These are phyloP conservation scores for Myotis brandtii DNA, from an alignment of 2,113 vertebrate genomes.

Conservation along the genomic window DNA sequence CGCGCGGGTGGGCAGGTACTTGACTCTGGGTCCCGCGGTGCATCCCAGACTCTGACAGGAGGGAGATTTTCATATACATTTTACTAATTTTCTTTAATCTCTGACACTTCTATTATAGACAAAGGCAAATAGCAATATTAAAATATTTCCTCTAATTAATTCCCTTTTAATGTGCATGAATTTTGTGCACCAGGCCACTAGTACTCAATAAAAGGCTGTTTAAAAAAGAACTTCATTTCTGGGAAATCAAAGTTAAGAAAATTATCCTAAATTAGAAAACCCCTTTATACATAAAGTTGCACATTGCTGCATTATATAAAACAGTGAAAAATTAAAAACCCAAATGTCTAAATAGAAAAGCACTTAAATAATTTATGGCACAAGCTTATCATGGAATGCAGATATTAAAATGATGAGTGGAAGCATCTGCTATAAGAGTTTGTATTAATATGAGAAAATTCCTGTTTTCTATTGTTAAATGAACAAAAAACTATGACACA, in stretches of 20 bases:
- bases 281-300: not conserved
- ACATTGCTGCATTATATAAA: not conserved
- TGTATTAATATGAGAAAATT: constrained; percentile 59
- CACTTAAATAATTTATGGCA: constrained; percentile 32
- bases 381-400: constrained; percentile 33
- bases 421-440: constrained; percentile 29
- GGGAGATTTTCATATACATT: too few species aligned
- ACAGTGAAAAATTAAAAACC: constrained; percentile 54
- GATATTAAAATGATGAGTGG: constrained; percentile 45
- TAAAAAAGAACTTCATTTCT: constrained; percentile 30
- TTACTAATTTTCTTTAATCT: too few species aligned
- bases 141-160: too few species aligned
- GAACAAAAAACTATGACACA: constrained; percentile 21
- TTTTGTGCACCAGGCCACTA: too few species aligned
- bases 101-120: too few species aligned
- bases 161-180: too few species aligned
- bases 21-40: too few species aligned
- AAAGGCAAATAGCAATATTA: too few species aligned
- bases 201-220: not conserved
- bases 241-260: constrained; percentile 48
- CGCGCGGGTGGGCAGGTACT: too few species aligned
- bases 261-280: constrained; percentile 47
- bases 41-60: too few species aligned
- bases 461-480: constrained; percentile 29
- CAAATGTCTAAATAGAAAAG: constrained; percentile 1